phyloP scores from a whole-genome alignment of 2,113 vertebrate genomes.

The Colossoma macropomum region DNA sequence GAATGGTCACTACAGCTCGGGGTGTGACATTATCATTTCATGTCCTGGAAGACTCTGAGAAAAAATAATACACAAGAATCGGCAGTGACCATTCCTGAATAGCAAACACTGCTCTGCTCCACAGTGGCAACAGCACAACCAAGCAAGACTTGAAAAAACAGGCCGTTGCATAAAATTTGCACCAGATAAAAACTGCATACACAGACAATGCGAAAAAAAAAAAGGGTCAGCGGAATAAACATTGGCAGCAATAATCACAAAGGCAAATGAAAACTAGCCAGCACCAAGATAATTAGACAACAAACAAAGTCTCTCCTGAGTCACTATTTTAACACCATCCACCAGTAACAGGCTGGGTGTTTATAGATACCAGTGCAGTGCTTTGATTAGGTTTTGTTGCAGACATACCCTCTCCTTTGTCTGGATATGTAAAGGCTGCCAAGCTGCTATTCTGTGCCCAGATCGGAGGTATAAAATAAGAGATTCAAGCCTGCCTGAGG shows the following conservation, averaged over 20 bases:
- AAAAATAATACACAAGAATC: constrained; percentile 50
- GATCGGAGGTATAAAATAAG: constrained; percentile 47
- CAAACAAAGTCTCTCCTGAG: constrained; percentile 38
- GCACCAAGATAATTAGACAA: constrained; percentile 49
- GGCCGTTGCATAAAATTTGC: constrained; percentile 45
- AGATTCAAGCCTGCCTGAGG: constrained; percentile 37
- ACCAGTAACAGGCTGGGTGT: constrained; percentile 16
- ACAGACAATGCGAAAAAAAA: constrained; percentile 42
- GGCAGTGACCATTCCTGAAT: constrained; percentile 30
- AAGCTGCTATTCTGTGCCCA: constrained; percentile 28
- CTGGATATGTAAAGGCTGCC: constrained; percentile 38
- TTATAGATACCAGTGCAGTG: constrained; percentile 11
- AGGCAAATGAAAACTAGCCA: constrained; percentile 42
- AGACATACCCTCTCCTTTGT: constrained; percentile 31
- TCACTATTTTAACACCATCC: constrained; percentile 36
- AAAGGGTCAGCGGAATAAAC: constrained; percentile 48
- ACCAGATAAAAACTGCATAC: constrained; percentile 44
- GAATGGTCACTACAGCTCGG: constrained; percentile 29
- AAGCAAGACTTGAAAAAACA: constrained; percentile 45
- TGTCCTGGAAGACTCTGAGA: constrained; percentile 44
- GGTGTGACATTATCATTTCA: constrained; percentile 53
- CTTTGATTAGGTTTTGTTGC: constrained; percentile 23
- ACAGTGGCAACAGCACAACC: background rate
- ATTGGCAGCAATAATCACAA: constrained; percentile 43
- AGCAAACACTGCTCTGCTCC: constrained; percentile 26